phyloP scores from a whole-genome alignment of 2,797 vertebrate genomes.

The Ctenosaura bakeri region DNA sequence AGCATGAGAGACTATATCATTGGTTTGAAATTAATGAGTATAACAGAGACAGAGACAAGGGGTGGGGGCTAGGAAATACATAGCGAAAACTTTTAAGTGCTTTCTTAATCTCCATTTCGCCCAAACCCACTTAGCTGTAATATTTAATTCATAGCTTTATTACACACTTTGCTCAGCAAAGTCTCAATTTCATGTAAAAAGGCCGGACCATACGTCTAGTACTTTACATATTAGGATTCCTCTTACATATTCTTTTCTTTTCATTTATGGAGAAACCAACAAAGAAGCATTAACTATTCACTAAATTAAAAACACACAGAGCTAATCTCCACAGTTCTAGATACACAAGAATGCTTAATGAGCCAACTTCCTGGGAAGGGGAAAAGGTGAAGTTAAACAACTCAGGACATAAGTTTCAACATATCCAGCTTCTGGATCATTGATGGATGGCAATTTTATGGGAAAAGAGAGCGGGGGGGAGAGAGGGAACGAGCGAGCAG shows the following conservation, averaged over 20 bases:
- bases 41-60: constrained; percentile 23
- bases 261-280: constrained; percentile 62
- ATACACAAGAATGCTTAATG: constrained; percentile 53
- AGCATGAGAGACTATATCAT: constrained; percentile 2
- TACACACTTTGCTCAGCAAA: constrained; percentile 61
- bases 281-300: constrained; percentile 70
- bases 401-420: constrained; percentile 20
- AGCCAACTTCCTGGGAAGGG: constrained; percentile 41
- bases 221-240: constrained; percentile 55
- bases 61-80: constrained; percentile 21
- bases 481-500: too few species aligned
- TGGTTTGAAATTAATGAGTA: constrained; percentile 25
- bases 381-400: constrained; percentile 50
- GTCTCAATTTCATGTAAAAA: constrained; percentile 63
- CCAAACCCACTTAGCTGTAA: constrained; percentile 59
- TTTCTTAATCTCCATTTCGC: constrained; percentile 56
- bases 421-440: constrained; percentile 33
- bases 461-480: too few species aligned
- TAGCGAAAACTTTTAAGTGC: constrained; percentile 41
- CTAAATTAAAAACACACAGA: constrained; percentile 70
- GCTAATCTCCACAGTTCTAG: constrained; percentile 54
- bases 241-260: constrained; percentile 55
- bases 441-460: background rate
- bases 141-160: constrained; percentile 72
- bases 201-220: constrained; percentile 64